Base-by-base conservation (phyloP, 1,140 invertebrate genomes). In the Ceratina australensis region DNA sequence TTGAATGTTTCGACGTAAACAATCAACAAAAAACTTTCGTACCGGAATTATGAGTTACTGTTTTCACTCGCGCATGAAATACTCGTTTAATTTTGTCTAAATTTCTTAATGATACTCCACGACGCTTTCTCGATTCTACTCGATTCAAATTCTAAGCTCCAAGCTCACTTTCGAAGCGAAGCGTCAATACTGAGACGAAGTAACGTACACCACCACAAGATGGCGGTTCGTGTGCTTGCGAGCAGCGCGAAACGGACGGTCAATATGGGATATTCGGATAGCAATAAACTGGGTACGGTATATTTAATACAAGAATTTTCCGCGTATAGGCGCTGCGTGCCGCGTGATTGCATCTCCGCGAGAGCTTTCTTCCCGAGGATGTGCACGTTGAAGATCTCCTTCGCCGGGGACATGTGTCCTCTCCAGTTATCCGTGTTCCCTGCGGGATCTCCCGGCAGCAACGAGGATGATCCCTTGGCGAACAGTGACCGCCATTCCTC, bases 321-420 rank as follows among this genome's bases (percentile, higher is more conserved):
- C 78, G 72, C 49, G 4, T n/a, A 63, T 16, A 42, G 78, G 57
- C 78, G 72, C 64, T 79, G 63, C 20, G n/a, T 18, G 1, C 16
- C 72, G 63, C n/a, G 47, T 42, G 16, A 12, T 50, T 52, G 33
- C 18, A 5, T 54, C 28, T 59, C 54, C 4, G 28, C 22, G 26
- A 71, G 66, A 71, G 33, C 28, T 15, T 50, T 77, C 33, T 77
- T 15, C 49, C n/a, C 16, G 28, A 79, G 77, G 71, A 74, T 79
- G 71, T 74, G 10, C 47, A 20, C 71, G 61, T 52, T 66, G 66
- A 66, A 60, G 54, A 60, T 73, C 20, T 13, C 49, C 50, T 20
- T 49, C 60, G n/a, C 12, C 52, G 54, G 42, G 54, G 78, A 75
- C 60, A 16, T 49, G 13, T 20, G 63, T 42, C 20, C 64, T 75